Evolutionary conservation across 2,113 vertebrate species (phyloP).

Genomic region (Hypocryptadius cinnamomeus): DNA sequence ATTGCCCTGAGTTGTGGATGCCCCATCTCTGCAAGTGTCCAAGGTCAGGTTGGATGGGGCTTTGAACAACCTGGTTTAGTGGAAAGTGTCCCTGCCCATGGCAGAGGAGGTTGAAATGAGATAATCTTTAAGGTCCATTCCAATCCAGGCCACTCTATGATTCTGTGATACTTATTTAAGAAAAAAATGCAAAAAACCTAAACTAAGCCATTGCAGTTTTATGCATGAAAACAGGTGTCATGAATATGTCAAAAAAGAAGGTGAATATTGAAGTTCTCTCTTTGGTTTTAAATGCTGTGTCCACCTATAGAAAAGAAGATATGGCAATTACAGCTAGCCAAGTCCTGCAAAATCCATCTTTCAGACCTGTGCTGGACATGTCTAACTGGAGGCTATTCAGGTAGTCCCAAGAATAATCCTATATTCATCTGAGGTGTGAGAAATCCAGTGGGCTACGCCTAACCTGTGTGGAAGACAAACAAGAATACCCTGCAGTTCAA

Average conservation of each 20-base stretch:
- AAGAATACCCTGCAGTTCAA: background rate
- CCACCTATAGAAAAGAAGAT: background rate
- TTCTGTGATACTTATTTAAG: background rate
- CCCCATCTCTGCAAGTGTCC: background rate
- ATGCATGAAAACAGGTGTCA: background rate
- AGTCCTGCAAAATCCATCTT: background rate
- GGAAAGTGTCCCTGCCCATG: background rate
- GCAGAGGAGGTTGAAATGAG: background rate
- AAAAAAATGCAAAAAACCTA: background rate
- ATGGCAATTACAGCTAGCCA: background rate
- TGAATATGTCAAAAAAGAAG: background rate
- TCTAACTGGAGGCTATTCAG: background rate
- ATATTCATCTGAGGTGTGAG: background rate
- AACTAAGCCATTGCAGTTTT: background rate
- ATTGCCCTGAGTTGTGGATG: background rate
- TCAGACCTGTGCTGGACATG: background rate
- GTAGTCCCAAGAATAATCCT: background rate
- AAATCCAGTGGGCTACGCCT: background rate
- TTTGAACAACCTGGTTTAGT: background rate
- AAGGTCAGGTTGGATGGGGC: too few relatives aligned
- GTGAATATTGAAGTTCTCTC: background rate
- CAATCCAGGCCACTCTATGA: background rate
- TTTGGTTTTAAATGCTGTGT: background rate
- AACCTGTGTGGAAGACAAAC: background rate
- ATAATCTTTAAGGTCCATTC: background rate